Evolutionary conservation across 2,888 invertebrate genomes (phyloP).

Genomic region (Seladonia tumulorum): DNA sequence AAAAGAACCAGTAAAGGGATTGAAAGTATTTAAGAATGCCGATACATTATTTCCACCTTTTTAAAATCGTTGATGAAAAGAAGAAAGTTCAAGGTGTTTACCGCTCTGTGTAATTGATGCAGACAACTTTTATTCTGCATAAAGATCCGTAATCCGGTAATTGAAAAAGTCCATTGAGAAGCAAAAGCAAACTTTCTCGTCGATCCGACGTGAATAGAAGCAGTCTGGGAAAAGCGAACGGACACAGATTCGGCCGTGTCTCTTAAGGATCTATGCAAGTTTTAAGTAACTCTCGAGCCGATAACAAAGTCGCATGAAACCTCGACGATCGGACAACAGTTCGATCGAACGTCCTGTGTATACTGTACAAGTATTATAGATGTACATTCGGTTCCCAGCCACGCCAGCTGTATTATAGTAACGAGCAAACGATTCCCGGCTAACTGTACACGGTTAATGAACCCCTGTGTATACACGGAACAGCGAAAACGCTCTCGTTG

Average conservation of each 20-base stretch:
- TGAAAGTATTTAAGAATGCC: too few relatives aligned
- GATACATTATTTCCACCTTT: too few relatives aligned
- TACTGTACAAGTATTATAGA: background rate
- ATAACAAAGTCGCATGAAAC: background rate
- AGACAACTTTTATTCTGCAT: too few relatives aligned
- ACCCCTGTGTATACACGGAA: constrained; percentile 32
- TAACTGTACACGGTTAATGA: constrained; percentile 55
- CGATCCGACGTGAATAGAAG: background rate
- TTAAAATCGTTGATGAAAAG: too few relatives aligned
- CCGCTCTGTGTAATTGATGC: too few relatives aligned
- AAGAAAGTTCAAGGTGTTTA: too few relatives aligned
- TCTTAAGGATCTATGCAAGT: constrained; percentile 1
- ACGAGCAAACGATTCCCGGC: constrained; percentile 45
- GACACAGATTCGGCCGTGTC: background rate
- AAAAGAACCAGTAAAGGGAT: too few relatives aligned
- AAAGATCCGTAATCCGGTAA: too few relatives aligned
- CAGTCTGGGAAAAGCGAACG: background rate
- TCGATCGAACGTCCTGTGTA: background rate
- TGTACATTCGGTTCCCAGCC: constrained; percentile 8
- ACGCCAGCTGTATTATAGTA: constrained; percentile 50
- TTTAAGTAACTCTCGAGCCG: background rate
- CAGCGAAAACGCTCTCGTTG: constrained; percentile 30
- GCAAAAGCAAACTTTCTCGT: background rate
- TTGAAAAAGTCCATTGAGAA: too few relatives aligned
- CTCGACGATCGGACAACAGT: background rate